These are phyloP conservation scores for Rhinogobius similis DNA, from an alignment of 2,113 vertebrate species.

Conservation along the genomic window DNA sequence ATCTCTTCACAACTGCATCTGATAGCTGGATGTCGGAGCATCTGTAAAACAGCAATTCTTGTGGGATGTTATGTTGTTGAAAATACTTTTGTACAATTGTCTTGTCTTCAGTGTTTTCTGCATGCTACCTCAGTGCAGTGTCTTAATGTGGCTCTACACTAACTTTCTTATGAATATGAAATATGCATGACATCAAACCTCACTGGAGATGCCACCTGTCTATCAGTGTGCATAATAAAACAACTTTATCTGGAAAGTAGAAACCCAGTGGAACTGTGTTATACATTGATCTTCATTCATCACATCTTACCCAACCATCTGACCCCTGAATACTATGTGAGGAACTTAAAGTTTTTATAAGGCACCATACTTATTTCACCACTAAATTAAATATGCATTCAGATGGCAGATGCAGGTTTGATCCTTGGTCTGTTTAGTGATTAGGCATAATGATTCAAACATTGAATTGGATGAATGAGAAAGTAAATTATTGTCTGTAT, in stretches of 20 bases:
- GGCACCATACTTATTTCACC: too few relatives aligned
- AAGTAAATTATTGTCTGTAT: too few relatives aligned
- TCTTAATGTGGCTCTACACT: conserved; percentile 34
- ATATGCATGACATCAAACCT: conserved; percentile 60
- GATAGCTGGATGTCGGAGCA: neutral
- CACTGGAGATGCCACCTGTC: conserved; percentile 31
- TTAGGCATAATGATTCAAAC: too few relatives aligned
- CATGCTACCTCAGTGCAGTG: conserved; percentile 66
- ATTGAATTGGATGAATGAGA: too few relatives aligned
- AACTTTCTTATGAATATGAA: conserved; percentile 38
- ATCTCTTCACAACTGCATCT: neutral
- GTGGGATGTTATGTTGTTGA: conserved; percentile 20
- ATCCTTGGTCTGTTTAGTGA: too few relatives aligned
- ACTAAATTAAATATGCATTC: too few relatives aligned
- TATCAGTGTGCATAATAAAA: conserved; percentile 21
- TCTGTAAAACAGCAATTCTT: neutral
- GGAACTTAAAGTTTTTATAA: too few relatives aligned
- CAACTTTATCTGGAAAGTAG: conserved; percentile 1
- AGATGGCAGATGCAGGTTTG: too few relatives aligned
- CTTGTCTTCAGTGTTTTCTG: conserved; percentile 33
- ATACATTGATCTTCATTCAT: too few relatives aligned
- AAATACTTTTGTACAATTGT: conserved; percentile 45
- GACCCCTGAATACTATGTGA: too few relatives aligned
- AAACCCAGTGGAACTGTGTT: neutral
- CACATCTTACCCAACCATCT: too few relatives aligned